Percentiles rank a stretch among this genome's conserved stretches.
phyloP scores from a whole-genome alignment of 35 echinoderm and acorn worm genomes.

The Anneissia japonica region DNA sequence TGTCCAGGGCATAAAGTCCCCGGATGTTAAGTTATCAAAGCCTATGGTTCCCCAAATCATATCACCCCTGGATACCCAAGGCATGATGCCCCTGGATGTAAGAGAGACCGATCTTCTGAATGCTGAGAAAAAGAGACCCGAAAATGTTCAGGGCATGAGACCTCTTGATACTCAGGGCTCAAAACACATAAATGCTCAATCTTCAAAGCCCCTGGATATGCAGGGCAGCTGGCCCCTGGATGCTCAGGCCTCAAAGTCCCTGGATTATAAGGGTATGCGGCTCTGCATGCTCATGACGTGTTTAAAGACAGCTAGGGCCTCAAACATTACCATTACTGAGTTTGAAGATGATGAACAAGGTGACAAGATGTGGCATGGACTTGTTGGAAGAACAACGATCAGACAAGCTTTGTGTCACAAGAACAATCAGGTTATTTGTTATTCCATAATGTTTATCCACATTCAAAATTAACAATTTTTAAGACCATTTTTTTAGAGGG shows the following conservation, averaged over 20 bases:
- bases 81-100: too few relatives aligned
- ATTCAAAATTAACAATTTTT: too few relatives aligned
- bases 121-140: neutral
- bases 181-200: neutral
- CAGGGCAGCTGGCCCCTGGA: neutral
- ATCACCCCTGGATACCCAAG: too few relatives aligned
- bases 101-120: too few relatives aligned
- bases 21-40: neutral
- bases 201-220: neutral
- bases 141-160: neutral
- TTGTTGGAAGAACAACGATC: constrained; percentile 38
- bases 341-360: neutral
- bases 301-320: constrained; percentile 55
- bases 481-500: too few relatives aligned
- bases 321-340: neutral
- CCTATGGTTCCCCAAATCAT: too few relatives aligned
- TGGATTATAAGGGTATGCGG: neutral
- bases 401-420: constrained; percentile 57
- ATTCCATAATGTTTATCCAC: too few relatives aligned
- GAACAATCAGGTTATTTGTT: constrained; percentile 50
- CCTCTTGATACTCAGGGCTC: neutral
- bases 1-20: too few relatives aligned
- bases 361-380: constrained; percentile 60
- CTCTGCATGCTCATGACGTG: constrained; percentile 65
- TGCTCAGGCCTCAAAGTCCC: neutral